Evolutionary conservation across 2,888 invertebrate genomes (phyloP), one percentile per base, ranked within the genome.

Genomic region (Eustalomyia histrio): DNA sequence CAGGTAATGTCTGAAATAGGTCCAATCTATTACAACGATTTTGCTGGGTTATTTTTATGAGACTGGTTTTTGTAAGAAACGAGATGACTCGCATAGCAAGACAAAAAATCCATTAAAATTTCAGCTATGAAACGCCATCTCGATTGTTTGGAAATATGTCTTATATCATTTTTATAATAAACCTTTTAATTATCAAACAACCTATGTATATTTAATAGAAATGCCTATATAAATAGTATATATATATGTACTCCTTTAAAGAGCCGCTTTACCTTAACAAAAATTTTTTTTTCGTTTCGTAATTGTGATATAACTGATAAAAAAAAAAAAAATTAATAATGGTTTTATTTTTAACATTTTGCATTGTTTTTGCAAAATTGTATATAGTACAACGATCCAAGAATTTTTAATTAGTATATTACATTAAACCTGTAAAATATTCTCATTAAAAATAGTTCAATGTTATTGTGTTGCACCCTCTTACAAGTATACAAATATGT

Each of bases 381-480:
- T 47, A 6, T 47, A 47, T 47, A 47, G 43, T 47, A 74, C 39
- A 53, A 21, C 35, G 21, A 69, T 58, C 47, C 57, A 76, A 73
- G 74, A 78, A 81, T 78, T 71, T 78, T 78, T 78, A 81, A 81
- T 81, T 75, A 75, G 52, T 58, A 17, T 21, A 71, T 71, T 73
- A 64, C 52, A 71, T 58, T 63, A 67, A 78, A 52, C 69, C 74
- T 12, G 65, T 43, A 63, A 74, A 67, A 58, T 55, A 55, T 81
- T 81, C 76, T 67, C 74, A 78, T 61, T 81, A 76, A 17, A 81
- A 71, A 78, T 71, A 58, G 67, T 81, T 78, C 71, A 78, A 63
- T 78, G 72, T 43, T 67, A 39, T n/a, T 24, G 33, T 47, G 79
- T 76, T 72, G 68, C 68, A 52, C 65, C 64, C 61, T 69, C 50